Evolutionary conservation across 2,888 invertebrate species (phyloP).

Genomic region (Copidosoma aretas): DNA sequence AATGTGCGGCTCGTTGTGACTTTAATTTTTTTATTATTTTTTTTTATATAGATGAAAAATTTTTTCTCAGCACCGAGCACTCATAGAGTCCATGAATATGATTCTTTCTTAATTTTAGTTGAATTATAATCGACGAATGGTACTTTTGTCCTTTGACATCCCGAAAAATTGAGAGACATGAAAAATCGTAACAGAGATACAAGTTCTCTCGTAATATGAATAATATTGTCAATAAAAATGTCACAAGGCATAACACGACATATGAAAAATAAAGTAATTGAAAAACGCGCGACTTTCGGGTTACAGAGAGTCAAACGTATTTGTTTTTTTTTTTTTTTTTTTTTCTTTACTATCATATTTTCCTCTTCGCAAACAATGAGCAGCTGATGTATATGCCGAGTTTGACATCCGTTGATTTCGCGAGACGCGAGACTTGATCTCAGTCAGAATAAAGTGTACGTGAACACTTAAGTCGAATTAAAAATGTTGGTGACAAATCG

Average conservation of each 20-base stretch:
- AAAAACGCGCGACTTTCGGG: slow-evolving; percentile 32
- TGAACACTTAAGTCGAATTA: slow-evolving; percentile 24
- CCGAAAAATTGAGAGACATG: slow-evolving; percentile 46
- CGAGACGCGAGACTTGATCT: slow-evolving; percentile 32
- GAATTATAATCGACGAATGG: slow-evolving; percentile 58
- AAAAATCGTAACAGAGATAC: slow-evolving; percentile 20
- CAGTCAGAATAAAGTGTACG: slow-evolving; percentile 10
- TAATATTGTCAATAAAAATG: background rate
- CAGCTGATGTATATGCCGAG: slow-evolving; percentile 21
- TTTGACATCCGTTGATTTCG: slow-evolving; percentile 29
- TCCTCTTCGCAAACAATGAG: slow-evolving; percentile 39
- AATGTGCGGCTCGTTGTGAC: slow-evolving; percentile 53
- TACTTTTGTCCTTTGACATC: slow-evolving; percentile 62
- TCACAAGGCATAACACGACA: slow-evolving; percentile 16
- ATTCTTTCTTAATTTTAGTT: slow-evolving; percentile 42
- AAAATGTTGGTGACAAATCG: slow-evolving; percentile 16
- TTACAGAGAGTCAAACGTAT: slow-evolving; percentile 18
- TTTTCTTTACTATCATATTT: slow-evolving; percentile 26
- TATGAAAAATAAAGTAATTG: slow-evolving; percentile 8
- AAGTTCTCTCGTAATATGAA: slow-evolving; percentile 6
- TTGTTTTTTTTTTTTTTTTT: slow-evolving; percentile 22
- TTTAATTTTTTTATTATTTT: slow-evolving; percentile 49
- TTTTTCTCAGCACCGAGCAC: slow-evolving; percentile 34
- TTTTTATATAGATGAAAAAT: slow-evolving; percentile 45
- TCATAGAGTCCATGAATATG: slow-evolving; percentile 28